Base-by-base conservation (phyloP, 2,113 vertebrate genomes). In the Leucosticte australis region DNA sequence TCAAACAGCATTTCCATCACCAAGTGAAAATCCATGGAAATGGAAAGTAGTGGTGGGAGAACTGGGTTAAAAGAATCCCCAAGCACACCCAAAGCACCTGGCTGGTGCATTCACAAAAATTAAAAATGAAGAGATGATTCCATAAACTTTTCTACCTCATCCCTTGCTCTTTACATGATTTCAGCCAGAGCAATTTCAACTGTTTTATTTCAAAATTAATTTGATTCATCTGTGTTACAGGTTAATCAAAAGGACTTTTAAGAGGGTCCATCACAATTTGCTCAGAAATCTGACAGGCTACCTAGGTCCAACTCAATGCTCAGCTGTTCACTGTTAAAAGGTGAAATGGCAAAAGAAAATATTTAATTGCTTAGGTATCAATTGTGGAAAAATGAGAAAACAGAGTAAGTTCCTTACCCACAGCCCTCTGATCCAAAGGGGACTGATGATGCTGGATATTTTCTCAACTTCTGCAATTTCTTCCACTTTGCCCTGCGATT, bases 401-500 rank as follows among this genome's bases (percentile, higher is more conserved):
- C 3, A 46, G 41, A 80, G 27, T 28, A 91, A 85, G 18, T 47
- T 42, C 18, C 94, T 95, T 63, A 97, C 94, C 92, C 37, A 47
- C 33, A 87, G 60, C 18, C 14, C 27, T 62, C 83, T 86, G 89
- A 73, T 26, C 26, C 74, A 52, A 55, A 18, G 26, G 78, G 35
- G 15, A 42, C 39, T 35, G 95, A 46, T 20, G 63, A 63, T 6
- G 47, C 39, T 21, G 91, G 30, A 4, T 41, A 71, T 17, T 96
- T 97, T 83, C 93, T 97, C 73, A 96, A 46, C 57, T 98, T 98
- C 92, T 98, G 97, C 4, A 81, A 83, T 96, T 99, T 99, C 15
- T 98, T 97, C 99, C 99, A 99, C 95, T 99, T 99, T 8, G 99
- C 99, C 71, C 99, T 95, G 57, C 99, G 99, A 92, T 99, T 99